Conservation (phyloP, 2,888 invertebrate genomes). For the Crossocerus cetratus region DNA sequence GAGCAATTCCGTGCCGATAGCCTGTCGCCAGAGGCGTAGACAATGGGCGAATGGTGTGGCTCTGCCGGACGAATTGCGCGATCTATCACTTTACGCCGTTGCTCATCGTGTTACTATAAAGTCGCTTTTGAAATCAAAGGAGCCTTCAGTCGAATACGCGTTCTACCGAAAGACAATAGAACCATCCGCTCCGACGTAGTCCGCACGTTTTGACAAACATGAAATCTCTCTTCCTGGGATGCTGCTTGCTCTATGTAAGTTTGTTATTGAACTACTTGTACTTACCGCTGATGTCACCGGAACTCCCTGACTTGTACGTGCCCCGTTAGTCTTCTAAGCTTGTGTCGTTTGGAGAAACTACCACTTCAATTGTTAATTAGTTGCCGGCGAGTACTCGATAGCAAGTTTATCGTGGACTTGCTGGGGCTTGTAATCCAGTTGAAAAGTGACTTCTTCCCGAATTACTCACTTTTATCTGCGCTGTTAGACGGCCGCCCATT, state of each 20-base stretch:
- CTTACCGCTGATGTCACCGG: no score
- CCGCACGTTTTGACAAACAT: conserved; percentile 38
- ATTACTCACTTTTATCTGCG: background rate
- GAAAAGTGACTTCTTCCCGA: background rate
- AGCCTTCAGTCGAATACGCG: conserved; percentile 58
- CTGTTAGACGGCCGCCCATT: background rate
- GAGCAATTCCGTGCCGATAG: conserved; percentile 63
- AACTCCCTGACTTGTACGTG: no score
- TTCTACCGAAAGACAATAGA: conserved; percentile 17
- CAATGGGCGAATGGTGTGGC: conserved; percentile 39
- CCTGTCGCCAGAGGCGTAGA: conserved; percentile 61
- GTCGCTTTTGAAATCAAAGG: conserved; percentile 64
- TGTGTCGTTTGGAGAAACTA: no score
- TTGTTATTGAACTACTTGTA: no score
- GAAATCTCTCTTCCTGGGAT: conserved; percentile 46
- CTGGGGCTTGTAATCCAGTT: background rate
- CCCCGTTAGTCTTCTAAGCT: no score
- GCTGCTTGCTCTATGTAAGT: conserved; percentile 64
- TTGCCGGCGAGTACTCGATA: no score
- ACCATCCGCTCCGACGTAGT: background rate
- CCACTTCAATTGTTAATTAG: no score
- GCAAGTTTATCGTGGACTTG: background rate
- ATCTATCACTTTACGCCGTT: conserved; percentile 45
- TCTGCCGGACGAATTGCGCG: conserved; percentile 20
- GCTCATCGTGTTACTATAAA: conserved; percentile 59